Evolutionary conservation across 2,888 invertebrate genomes (phyloP), one percentile per base, ranked within the genome.

Genomic region (Pollenia griseotomentosa): DNA sequence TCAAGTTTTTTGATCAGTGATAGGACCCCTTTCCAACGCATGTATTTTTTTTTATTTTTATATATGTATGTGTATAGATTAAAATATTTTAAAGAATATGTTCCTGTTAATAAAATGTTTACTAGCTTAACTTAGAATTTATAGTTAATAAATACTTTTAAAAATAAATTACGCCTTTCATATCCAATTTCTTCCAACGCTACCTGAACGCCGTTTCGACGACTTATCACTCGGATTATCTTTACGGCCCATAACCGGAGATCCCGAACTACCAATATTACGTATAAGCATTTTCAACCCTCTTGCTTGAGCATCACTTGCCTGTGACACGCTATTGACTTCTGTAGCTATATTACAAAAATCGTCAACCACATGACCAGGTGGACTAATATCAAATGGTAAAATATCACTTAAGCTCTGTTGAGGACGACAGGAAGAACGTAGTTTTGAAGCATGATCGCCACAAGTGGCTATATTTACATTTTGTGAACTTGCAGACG

Each of bases 301-400:
- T 90, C 96, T 96, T 0, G 96, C 96, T 93, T 97, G 97, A 6
- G 94, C 93, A 53, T 94, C 94, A 46, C 92, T 92, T 33, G 92
- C 92, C 74, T 93, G 92, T 8, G 91, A 89, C 9, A 93, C 89
- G 82, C 90, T 92, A 81, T 92, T 92, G 33, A 95, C 95, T 91
- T 96, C 98, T 91, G 97, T 96, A 11, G 98, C 97, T 88, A 98
- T 97, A 33, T 97, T 97, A 91, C 97, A 97, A 94, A 98, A 98
- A 93, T 98, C 98, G 92, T 98, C 98, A 89, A 98, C 96, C 53
- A 98, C 94, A 82, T 97, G 97, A 9, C 96, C 93, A 0, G 97
- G 97, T 0, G 97, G 95, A 92, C 96, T 95, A 90, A 96, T 93
- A 93, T 96, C 94, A 93, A 95, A 93, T 90, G 96, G 92, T 94